Base-by-base conservation (phyloP, 2,888 invertebrate species). In the Coelinius sp. region DNA sequence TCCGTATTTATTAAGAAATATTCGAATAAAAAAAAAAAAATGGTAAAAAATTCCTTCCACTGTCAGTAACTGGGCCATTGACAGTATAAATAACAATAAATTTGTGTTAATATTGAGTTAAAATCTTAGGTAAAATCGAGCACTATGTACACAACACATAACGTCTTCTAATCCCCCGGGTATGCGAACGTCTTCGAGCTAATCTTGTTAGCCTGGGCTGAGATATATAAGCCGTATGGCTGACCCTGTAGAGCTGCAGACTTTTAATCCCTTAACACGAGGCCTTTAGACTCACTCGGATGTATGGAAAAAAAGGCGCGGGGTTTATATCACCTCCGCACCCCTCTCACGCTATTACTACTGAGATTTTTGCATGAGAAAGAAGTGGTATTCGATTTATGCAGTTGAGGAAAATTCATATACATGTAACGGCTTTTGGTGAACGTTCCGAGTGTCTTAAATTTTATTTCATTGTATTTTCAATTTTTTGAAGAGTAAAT, bases 101-200 rank as follows among this genome's bases (percentile, higher is more conserved):
- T 49, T 4, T 49, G 46, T 49, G 1, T 49, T 49, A 49, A 49
- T 64, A 31, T 38, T 62, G 66, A 27, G 38, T 24, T 12, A 53
- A 24, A 67, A 65, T 10, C 35, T 14, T 41, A 66, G n/a, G 35
- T 24, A 41, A 70, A 67, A 74, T 20, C 62, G 17, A 66, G 46
- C 25, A 17, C 70, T 68, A 63, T 73, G 72, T 71, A 73, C 70
- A 72, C 70, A 66, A 70, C 62, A 41, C 68, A 76, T 76, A 76
- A 82, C 77, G 83, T 80, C 80, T 83, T 84, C 83, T 87, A 87
- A 87, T 87, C 87, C 87, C 83, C 81, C 79, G 82, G 81, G 84
- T 86, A 86, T 86, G 86, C 84, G 83, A 83, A 84, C 84, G 83
- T 85, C 85, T 87, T 86, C 84, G 83, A 49, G 85, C 87, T 87